phyloP scores from a whole-genome alignment of 2,888 invertebrate genomes.

The Schrankia costaestrigalis region DNA sequence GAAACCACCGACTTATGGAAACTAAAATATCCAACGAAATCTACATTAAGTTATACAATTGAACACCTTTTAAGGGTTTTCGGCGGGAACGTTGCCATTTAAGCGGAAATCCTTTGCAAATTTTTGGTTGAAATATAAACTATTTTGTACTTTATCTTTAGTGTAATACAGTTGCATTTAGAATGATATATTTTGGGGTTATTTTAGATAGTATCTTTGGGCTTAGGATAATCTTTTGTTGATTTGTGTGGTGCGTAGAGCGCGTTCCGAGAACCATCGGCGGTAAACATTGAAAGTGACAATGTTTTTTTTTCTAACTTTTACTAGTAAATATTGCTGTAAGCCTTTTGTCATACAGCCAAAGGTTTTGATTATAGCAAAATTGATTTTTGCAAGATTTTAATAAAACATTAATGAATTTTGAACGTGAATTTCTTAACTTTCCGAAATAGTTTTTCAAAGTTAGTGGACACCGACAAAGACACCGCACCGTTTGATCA shows the following conservation, averaged over 20 bases:
- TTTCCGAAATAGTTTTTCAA: too few species aligned
- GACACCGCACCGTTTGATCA: too few species aligned
- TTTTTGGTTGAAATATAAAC: constrained; percentile 1
- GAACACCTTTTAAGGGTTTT: constrained; percentile 68
- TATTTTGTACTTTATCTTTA: constrained; percentile 14
- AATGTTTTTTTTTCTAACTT: constrained; percentile 34
- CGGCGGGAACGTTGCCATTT: constrained; percentile 49
- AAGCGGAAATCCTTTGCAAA: constrained; percentile 50
- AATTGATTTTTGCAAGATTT: too few species aligned
- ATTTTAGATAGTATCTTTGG: constrained; percentile 29
- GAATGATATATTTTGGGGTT: constrained; percentile 21
- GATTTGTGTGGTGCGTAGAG: constrained; percentile 55
- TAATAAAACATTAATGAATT: too few species aligned
- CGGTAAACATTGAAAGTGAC: constrained; percentile 50
- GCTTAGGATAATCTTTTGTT: constrained; percentile 75
- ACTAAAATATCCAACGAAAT: constrained; percentile 34
- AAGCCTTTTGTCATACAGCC: constrained; percentile 1
- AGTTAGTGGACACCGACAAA: too few species aligned
- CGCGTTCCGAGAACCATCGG: constrained; percentile 53
- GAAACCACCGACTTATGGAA: constrained; percentile 38
- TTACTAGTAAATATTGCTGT: constrained; percentile 13
- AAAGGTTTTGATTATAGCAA: too few species aligned
- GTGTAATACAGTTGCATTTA: constrained; percentile 20
- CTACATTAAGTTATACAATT: constrained; percentile 60
- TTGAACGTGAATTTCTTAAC: too few species aligned